Conservation (phyloP, 2,888 invertebrate species). For the Yponomeuta malinellus region DNA sequence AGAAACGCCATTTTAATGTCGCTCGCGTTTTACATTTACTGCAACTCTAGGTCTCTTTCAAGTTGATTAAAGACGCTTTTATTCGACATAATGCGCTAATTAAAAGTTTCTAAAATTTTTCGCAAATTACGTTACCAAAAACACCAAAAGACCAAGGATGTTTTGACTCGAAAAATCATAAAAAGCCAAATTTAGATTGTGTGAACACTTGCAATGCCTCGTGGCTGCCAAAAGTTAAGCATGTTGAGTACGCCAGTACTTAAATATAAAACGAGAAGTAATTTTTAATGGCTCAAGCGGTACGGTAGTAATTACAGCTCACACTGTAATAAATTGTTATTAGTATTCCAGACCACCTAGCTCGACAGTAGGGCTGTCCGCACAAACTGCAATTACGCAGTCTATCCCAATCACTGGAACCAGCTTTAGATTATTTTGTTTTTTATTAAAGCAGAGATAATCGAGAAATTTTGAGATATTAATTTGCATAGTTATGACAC, state of each 20-base stretch:
- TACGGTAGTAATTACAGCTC: not conserved
- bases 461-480: not conserved
- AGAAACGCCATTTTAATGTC: not conserved
- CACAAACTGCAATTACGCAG: conserved; percentile 4
- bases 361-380: not conserved
- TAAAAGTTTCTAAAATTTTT: too few relatives aligned
- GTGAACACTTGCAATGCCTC: not conserved
- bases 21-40: not conserved
- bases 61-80: too few relatives aligned
- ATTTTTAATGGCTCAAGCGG: not conserved
- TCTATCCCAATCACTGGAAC: conserved; percentile 5
- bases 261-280: not conserved
- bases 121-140: too few relatives aligned
- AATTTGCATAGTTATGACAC: not conserved
- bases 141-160: too few relatives aligned
- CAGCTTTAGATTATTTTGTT: not conserved
- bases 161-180: not conserved
- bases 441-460: not conserved
- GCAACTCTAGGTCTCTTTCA: not conserved
- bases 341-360: conserved; percentile 1
- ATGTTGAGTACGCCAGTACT: not conserved
- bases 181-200: not conserved
- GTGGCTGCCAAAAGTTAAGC: not conserved
- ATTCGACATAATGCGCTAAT: too few relatives aligned
- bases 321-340: not conserved